These are phyloP conservation scores for Pentamera pediparva DNA, from an alignment of 53 echinoderm and acorn worm genomes.

Conservation along the genomic window DNA sequence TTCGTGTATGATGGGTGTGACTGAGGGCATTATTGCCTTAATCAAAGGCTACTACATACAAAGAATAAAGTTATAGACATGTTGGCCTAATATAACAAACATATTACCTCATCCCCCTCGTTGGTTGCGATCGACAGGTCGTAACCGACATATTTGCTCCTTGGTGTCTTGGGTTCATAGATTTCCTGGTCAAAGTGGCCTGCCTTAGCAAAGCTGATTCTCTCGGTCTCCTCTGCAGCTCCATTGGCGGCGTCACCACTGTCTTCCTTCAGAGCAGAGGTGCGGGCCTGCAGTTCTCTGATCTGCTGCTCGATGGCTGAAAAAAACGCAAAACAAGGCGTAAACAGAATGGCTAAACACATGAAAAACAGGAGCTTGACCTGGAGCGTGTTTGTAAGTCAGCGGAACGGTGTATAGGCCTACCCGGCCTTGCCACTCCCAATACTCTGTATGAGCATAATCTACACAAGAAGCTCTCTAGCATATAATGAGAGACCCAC, in stretches of 20 bases:
- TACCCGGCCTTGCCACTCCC: not conserved
- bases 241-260: conserved; percentile 49
- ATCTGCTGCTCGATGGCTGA: conserved; percentile 87
- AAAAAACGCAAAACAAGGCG: not conserved
- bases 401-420: not conserved
- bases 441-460: not conserved
- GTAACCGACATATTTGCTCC: conserved; percentile 86
- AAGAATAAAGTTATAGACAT: too few relatives aligned
- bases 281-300: conserved; percentile 73
- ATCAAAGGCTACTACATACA: too few relatives aligned
- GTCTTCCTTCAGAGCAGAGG: conserved; percentile 41
- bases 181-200: conserved; percentile 90
- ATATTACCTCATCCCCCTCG: conserved; percentile 94
- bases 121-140: conserved; percentile 88
- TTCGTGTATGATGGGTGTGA: too few relatives aligned
- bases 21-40: too few relatives aligned
- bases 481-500: not conserved
- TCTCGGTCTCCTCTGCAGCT: conserved; percentile 45
- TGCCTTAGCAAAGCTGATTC: conserved; percentile 68
- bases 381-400: not conserved
- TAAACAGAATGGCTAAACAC: not conserved
- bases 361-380: not conserved
- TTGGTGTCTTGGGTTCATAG: conserved; percentile 66
- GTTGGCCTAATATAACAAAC: too few relatives aligned
- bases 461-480: not conserved